Evolutionary conservation across 2,888 invertebrate genomes (phyloP).

Genomic region (Drosophila anomelani): DNA sequence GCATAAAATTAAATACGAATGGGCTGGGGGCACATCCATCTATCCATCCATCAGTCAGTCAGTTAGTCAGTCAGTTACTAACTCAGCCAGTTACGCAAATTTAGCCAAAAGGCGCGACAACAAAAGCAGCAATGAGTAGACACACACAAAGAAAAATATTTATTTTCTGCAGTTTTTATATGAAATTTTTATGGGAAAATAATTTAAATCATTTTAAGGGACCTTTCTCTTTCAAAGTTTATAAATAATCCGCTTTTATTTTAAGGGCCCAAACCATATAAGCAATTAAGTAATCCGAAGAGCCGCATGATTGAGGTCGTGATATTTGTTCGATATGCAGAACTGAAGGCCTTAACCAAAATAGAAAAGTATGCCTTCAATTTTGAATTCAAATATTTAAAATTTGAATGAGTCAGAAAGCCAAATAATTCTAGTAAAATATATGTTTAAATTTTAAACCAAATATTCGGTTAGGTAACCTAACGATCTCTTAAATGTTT

Average conservation of each 20-base stretch:
- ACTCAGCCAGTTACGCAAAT: constrained; percentile 67
- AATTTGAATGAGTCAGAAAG: not conserved
- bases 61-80: constrained; percentile 47
- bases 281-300: constrained; percentile 16
- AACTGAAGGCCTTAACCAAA: constrained; percentile 4
- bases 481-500: too few species aligned
- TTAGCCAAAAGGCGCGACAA: constrained; percentile 59
- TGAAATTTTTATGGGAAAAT: not conserved
- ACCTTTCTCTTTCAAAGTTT: not conserved
- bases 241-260: not conserved
- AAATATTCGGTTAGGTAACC: too few species aligned
- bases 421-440: too few species aligned
- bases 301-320: constrained; percentile 13
- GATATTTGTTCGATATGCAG: constrained; percentile 10
- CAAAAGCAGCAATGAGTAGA: constrained; percentile 11
- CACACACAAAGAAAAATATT: constrained; percentile 25
- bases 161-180: not conserved
- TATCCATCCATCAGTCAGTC: constrained; percentile 34
- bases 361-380: constrained; percentile 6
- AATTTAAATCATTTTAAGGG: not conserved
- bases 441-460: too few species aligned
- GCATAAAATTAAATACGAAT: constrained; percentile 72
- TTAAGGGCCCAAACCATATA: not conserved
- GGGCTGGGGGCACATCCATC: constrained; percentile 54
- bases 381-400: not conserved